Conservation (phyloP, 2,113 vertebrate species). For the Panthera leo region DNA sequence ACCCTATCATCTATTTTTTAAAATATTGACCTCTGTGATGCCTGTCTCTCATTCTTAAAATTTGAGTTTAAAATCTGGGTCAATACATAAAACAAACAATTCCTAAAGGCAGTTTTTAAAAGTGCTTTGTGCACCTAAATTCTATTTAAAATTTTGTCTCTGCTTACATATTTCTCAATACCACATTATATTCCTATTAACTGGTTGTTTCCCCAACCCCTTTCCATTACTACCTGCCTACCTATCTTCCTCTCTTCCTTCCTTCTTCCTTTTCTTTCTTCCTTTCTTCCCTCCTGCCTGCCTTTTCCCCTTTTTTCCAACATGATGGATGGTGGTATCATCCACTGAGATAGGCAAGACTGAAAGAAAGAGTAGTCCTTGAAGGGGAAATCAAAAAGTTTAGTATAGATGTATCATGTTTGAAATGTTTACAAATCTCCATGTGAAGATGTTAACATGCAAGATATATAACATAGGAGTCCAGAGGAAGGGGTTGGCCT, state of each 20-base stretch:
- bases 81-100: neutral
- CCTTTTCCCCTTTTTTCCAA: neutral
- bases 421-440: neutral
- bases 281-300: too few relatives aligned
- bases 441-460: neutral
- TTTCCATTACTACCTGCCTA: neutral
- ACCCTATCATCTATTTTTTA: neutral
- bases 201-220: neutral
- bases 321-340: neutral
- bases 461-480: neutral
- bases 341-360: neutral
- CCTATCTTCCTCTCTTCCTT: neutral
- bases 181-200: neutral
- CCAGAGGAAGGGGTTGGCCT: neutral
- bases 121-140: neutral
- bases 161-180: neutral
- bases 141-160: conserved; percentile 4
- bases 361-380: neutral
- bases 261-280: neutral
- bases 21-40: neutral
- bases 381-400: neutral
- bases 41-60: conserved; percentile 9
- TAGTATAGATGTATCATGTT: neutral
- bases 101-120: neutral
- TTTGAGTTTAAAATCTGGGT: conserved; percentile 44